These are phyloP conservation scores for Theodoxus fluviatilis DNA, from an alignment of 2,888 invertebrate genomes.

Conservation along the genomic window DNA sequence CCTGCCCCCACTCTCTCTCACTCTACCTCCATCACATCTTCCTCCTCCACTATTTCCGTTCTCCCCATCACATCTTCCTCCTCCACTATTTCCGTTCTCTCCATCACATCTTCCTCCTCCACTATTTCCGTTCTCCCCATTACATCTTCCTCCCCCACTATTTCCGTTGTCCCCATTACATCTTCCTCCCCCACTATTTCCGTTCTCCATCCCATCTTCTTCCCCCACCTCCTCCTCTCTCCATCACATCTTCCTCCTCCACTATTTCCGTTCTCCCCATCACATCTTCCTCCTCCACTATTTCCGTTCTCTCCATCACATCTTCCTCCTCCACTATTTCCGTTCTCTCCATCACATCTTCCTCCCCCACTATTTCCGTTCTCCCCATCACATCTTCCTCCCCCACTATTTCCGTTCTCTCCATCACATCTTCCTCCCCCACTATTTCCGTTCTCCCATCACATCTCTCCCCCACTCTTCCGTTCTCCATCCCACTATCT, in stretches of 20 bases:
- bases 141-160: not conserved
- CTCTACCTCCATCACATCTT: not conserved
- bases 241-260: not conserved
- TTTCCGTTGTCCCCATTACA: not conserved
- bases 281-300: not conserved
- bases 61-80: not conserved
- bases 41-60: not conserved
- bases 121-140: not conserved
- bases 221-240: not conserved
- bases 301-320: not conserved
- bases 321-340: not conserved
- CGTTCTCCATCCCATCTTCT: too few relatives aligned
- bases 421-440: not conserved
- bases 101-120: not conserved
- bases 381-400: not conserved
- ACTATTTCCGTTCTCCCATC: not conserved
- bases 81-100: not conserved
- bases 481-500: not conserved
- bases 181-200: constrained; percentile 5
- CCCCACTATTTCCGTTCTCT: not conserved
- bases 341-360: not conserved
- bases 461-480: not conserved
- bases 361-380: not conserved
- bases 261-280: constrained; percentile 1
- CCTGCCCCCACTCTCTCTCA: not conserved